Percentiles rank a stretch among this genome's conserved stretches.
phyloP scores from a whole-genome alignment of 2,113 vertebrate species.

The Neolamprologus modestus region DNA sequence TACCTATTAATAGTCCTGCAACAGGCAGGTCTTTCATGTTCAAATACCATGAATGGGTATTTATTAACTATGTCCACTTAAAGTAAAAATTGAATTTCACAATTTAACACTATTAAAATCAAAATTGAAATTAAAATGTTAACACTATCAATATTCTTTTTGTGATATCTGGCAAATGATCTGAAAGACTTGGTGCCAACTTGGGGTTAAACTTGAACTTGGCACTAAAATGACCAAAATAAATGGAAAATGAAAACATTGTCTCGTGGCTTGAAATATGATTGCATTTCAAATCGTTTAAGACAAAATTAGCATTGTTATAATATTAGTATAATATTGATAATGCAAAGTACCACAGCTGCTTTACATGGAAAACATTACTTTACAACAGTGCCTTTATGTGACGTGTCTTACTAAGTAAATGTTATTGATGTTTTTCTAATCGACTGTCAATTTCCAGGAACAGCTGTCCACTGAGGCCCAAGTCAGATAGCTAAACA shows the following conservation, averaged over 20 bases:
- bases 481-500: neutral
- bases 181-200: neutral
- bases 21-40: neutral
- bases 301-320: neutral
- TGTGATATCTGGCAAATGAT: neutral
- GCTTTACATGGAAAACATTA: neutral
- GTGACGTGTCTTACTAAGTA: neutral
- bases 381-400: neutral
- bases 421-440: constrained; percentile 9
- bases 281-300: neutral
- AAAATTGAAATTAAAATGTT: fast-evolving
- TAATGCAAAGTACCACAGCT: neutral
- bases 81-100: neutral
- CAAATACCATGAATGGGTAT: neutral
- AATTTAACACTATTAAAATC: neutral
- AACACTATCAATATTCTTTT: neutral
- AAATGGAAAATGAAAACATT: neutral
- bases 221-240: neutral
- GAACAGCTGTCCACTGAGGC: neutral
- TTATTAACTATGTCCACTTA: neutral
- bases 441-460: constrained; percentile 1
- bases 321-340: neutral
- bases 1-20: neutral
- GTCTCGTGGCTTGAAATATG: neutral
- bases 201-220: neutral